These are phyloP conservation scores for Salvelinus sp. DNA, from an alignment of 2,113 vertebrate species.

Conservation along the genomic window DNA sequence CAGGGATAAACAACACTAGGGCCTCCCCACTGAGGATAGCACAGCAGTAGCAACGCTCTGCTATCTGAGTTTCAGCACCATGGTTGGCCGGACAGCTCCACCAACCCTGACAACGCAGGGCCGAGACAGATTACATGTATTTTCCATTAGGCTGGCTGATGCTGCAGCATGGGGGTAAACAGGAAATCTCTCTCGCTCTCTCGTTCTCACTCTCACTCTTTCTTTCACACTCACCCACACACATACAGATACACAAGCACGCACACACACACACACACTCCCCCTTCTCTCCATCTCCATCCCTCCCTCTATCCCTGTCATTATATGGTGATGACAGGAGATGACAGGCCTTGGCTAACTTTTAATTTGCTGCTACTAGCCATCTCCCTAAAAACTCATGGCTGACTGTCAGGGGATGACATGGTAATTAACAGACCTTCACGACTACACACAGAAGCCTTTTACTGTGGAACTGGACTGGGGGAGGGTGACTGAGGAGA, in stretches of 20 bases:
- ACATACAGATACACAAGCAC: too few species aligned
- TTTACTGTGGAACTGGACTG: conserved; percentile 34
- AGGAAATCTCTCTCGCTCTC: conserved; percentile 11
- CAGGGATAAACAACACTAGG: conserved; percentile 21
- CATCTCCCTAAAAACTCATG: conserved; percentile 59
- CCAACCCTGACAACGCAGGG: not conserved
- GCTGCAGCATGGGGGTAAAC: not conserved
- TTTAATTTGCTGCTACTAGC: conserved; percentile 57
- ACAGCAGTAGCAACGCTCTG: not conserved
- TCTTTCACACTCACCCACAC: not conserved
- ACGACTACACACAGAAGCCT: conserved; percentile 41
- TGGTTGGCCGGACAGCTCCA: not conserved
- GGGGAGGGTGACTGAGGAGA: too few species aligned
- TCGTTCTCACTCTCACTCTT: not conserved
- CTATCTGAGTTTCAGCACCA: not conserved
- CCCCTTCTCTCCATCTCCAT: conserved; percentile 8
- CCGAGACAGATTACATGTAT: conserved; percentile 28
- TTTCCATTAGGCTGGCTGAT: conserved; percentile 48
- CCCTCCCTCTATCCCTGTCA: conserved; percentile 33
- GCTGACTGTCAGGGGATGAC: conserved; percentile 60
- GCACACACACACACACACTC: not conserved
- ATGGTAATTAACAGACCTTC: conserved; percentile 68
- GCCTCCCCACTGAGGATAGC: not conserved
- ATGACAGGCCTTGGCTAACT: conserved; percentile 54
- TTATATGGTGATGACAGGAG: conserved; percentile 49